Conservation (phyloP, 1,140 invertebrate genomes). For the Ceratoteleas bidentatus region DNA sequence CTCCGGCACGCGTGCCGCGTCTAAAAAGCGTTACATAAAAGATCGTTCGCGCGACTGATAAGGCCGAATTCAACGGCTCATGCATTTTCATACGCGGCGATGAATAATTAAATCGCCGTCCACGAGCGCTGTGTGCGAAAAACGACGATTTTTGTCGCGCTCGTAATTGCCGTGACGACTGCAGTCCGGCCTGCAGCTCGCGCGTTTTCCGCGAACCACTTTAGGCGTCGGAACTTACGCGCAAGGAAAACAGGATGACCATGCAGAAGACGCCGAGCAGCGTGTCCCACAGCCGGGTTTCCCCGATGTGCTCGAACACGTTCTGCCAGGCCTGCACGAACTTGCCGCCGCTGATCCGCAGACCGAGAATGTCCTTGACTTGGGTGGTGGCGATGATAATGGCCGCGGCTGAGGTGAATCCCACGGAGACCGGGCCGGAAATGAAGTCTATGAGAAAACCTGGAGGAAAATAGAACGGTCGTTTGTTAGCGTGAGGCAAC, state of each 20-base stretch:
- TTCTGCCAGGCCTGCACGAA: constrained; percentile 85
- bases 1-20: constrained; percentile 31
- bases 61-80: constrained; percentile 27
- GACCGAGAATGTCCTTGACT: constrained; percentile 89
- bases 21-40: constrained; percentile 44
- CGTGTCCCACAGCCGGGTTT: constrained; percentile 86
- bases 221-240: neutral
- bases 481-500: too few relatives aligned
- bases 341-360: constrained; percentile 85
- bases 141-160: too few relatives aligned
- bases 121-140: too few relatives aligned
- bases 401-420: constrained; percentile 94
- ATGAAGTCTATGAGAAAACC: constrained; percentile 96
- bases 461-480: too few relatives aligned
- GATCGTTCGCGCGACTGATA: constrained; percentile 45
- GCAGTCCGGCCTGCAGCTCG: neutral
- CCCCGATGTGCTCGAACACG: constrained; percentile 85
- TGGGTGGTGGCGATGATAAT: constrained; percentile 94
- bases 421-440: constrained; percentile 93
- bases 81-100: constrained; percentile 13
- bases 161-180: neutral
- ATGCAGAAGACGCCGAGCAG: constrained; percentile 86
- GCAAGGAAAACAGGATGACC: constrained; percentile 79
- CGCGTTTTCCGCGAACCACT: neutral
- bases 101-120: constrained; percentile 42